phyloP scores from a whole-genome alignment of 2,888 invertebrate genomes.

The Mesorhabditis sp. region DNA sequence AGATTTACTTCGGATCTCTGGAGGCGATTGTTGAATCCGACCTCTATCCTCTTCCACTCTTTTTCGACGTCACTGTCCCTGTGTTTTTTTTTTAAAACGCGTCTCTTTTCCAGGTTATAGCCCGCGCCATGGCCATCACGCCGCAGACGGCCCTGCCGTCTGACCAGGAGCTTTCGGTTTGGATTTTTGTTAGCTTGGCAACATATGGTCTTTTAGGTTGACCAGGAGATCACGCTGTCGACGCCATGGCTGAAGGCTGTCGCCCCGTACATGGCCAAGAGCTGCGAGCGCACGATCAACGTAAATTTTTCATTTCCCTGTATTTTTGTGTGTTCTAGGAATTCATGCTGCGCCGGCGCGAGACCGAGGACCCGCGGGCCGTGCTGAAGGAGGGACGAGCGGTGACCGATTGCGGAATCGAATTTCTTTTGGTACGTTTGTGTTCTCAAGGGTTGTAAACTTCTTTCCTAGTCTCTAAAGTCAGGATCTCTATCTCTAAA shows the following conservation, averaged over 20 bases:
- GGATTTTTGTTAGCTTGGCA: neutral
- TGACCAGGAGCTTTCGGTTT: slow-evolving; percentile 75
- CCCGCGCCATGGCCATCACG: slow-evolving; percentile 41
- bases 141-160: slow-evolving; percentile 69
- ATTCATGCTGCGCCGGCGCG: slow-evolving; percentile 57
- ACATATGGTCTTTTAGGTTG: neutral
- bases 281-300: slow-evolving; percentile 86
- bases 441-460: too few relatives aligned
- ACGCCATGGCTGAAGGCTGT: slow-evolving; percentile 80
- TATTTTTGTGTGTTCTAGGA: slow-evolving; percentile 40
- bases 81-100: too few relatives aligned
- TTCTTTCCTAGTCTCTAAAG: too few relatives aligned
- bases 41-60: too few relatives aligned
- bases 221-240: slow-evolving; percentile 62
- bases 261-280: slow-evolving; percentile 85
- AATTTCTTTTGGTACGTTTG: slow-evolving; percentile 38
- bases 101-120: too few relatives aligned
- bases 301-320: slow-evolving; percentile 63
- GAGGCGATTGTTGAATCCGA: too few relatives aligned
- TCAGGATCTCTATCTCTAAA: too few relatives aligned
- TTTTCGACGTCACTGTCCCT: too few relatives aligned
- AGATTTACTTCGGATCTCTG: too few relatives aligned
- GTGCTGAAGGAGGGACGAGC: slow-evolving; percentile 55
- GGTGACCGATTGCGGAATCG: slow-evolving; percentile 56
- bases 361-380: slow-evolving; percentile 55